Conservation (phyloP, 92 coral and sea anemone species). For the Paramuricea clavata region DNA sequence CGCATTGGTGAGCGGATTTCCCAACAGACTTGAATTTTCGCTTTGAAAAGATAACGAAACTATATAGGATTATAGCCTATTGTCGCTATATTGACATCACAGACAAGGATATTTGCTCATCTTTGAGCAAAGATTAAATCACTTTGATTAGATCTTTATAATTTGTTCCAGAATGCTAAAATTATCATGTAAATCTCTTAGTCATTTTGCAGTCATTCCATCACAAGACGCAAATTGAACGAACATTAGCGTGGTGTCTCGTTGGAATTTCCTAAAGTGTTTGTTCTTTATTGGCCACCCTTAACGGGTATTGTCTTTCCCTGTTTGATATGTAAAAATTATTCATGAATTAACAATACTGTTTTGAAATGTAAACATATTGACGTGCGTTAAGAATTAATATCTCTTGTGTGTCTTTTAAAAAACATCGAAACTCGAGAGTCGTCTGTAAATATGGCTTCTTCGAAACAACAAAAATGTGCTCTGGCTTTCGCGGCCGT, state of each 20-base stretch:
- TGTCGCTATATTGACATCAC: no score
- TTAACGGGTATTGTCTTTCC: not conserved
- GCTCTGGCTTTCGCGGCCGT: constrained; percentile 30
- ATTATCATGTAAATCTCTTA: not conserved
- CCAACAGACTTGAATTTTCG: no score
- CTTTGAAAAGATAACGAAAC: no score
- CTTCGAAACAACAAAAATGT: constrained; percentile 20
- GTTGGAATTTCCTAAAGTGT: not conserved
- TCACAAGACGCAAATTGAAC: not conserved
- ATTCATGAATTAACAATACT: not conserved
- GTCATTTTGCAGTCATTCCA: not conserved
- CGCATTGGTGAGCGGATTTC: no score
- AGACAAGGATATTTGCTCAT: no score
- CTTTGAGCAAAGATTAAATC: no score
- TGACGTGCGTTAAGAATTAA: not conserved
- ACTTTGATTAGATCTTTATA: no score
- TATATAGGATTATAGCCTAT: no score
- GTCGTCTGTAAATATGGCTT: not conserved
- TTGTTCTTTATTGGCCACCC: not conserved
- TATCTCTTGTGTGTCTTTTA: not conserved
- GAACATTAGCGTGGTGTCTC: not conserved
- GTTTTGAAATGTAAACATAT: constrained; percentile 7
- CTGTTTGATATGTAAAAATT: not conserved
- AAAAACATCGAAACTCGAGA: not conserved
- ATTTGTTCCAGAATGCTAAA: not conserved